phyloP scores from a whole-genome alignment of 2,888 invertebrate species.

The Melieria crassipennis region DNA sequence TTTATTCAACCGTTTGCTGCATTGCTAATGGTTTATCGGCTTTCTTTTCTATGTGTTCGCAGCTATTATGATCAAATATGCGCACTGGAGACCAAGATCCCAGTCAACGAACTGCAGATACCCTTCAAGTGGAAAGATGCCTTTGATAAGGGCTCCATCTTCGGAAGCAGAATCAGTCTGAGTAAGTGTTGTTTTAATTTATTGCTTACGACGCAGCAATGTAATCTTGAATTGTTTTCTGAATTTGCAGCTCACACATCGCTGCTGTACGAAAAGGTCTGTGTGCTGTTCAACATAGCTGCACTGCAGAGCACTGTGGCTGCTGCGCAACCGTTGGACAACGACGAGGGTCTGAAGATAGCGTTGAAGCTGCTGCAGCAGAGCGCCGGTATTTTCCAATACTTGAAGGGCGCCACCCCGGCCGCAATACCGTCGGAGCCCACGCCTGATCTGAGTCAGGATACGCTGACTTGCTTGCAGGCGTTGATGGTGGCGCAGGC shows the following conservation, averaged over 20 bases:
- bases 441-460: constrained; percentile 94
- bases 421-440: constrained; percentile 91
- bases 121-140: constrained; percentile 99
- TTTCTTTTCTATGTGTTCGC: constrained; percentile 46
- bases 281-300: constrained; percentile 95
- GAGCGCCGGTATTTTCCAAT: constrained; percentile 88
- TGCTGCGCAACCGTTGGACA: constrained; percentile 83
- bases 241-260: constrained; percentile 81
- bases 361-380: constrained; percentile 94
- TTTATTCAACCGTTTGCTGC: no score
- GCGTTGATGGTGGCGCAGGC: constrained; percentile 97
- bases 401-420: constrained; percentile 84
- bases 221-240: not conserved
- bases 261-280: constrained; percentile 91
- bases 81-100: constrained; percentile 92
- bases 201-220: not conserved
- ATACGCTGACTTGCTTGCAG: constrained; percentile 86
- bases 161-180: constrained; percentile 89
- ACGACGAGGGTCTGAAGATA: constrained; percentile 91
- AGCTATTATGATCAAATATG: constrained; percentile 98
- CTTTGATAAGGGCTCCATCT: constrained; percentile 94
- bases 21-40: not conserved
- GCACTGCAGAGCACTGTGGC: constrained; percentile 92
- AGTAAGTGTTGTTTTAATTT: constrained; percentile 73
- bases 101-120: constrained; percentile 92